These are phyloP conservation scores for Micromesistius poutassou DNA, from an alignment of 2,797 vertebrate species.

Conservation along the genomic window DNA sequence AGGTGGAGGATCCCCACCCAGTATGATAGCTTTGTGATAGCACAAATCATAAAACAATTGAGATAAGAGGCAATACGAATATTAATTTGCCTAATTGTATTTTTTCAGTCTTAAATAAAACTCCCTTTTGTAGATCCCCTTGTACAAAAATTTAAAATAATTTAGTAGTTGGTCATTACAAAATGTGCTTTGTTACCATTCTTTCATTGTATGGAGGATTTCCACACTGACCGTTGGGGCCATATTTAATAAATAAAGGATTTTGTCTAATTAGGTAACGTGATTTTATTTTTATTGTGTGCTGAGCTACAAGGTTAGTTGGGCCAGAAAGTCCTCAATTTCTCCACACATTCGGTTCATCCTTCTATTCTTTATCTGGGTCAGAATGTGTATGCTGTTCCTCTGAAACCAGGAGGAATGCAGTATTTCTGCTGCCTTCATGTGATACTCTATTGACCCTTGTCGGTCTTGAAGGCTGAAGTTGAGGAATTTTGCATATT, in stretches of 20 bases:
- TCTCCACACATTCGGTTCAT: conserved; percentile 43
- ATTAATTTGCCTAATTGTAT: neutral
- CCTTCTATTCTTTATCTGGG: conserved; percentile 28
- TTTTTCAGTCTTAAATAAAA: too few relatives aligned
- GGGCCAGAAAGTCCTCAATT: conserved; percentile 43
- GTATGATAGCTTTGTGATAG: neutral
- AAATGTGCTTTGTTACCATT: neutral
- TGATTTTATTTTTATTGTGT: neutral
- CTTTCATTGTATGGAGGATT: neutral
- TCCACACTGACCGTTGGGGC: neutral
- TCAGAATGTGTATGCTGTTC: conserved; percentile 45
- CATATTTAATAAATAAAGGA: conserved; percentile 20
- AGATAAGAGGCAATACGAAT: neutral
- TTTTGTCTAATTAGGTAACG: neutral
- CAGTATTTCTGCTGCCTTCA: conserved; percentile 47
- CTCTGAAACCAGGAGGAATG: neutral
- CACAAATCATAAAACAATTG: neutral
- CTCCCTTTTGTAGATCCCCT: neutral
- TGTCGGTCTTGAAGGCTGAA: neutral
- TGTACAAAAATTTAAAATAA: neutral
- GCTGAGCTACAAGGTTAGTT: too few relatives aligned
- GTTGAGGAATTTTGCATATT: conserved; percentile 46
- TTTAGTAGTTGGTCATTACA: neutral
- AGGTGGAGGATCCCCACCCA: neutral
- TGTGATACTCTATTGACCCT: conserved; percentile 46